phyloP scores from a whole-genome alignment of 2,888 invertebrate genomes.

The Tiliacea aurago region DNA sequence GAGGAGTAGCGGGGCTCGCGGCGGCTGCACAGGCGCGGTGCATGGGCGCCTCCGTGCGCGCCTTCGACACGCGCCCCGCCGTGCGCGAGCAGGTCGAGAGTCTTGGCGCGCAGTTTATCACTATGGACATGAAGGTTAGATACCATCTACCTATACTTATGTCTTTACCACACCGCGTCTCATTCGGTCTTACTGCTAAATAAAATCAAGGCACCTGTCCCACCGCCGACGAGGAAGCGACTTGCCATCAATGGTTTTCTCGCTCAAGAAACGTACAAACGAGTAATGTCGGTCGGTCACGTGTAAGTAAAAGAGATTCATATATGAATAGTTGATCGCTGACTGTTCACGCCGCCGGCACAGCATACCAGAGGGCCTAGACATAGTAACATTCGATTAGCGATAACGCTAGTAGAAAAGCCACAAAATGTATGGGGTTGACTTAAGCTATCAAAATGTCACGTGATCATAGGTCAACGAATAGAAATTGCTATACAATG shows the following conservation, averaged over 20 bases:
- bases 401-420: no score
- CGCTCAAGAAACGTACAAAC: background rate
- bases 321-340: background rate
- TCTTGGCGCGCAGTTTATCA: conserved; percentile 96
- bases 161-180: background rate
- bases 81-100: conserved; percentile 96
- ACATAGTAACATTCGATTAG: no score
- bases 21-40: conserved; percentile 96
- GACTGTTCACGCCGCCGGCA: background rate
- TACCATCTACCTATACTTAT: background rate
- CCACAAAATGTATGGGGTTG: no score
- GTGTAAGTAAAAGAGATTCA: background rate
- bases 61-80: conserved; percentile 96
- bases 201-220: background rate
- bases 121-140: conserved; percentile 93
- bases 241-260: background rate
- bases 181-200: background rate
- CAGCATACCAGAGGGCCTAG: no score
- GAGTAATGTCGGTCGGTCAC: background rate
- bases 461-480: no score
- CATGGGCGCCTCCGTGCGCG: conserved; percentile 97
- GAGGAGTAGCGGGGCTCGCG: conserved; percentile 97
- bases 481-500: no score
- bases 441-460: no score
- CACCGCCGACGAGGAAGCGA: background rate